A percentile compares a stretch with the other conserved stretches of the same genome.
phyloP scores from a whole-genome alignment of 2,797 vertebrate genomes.

The Nyctibius grandis region DNA sequence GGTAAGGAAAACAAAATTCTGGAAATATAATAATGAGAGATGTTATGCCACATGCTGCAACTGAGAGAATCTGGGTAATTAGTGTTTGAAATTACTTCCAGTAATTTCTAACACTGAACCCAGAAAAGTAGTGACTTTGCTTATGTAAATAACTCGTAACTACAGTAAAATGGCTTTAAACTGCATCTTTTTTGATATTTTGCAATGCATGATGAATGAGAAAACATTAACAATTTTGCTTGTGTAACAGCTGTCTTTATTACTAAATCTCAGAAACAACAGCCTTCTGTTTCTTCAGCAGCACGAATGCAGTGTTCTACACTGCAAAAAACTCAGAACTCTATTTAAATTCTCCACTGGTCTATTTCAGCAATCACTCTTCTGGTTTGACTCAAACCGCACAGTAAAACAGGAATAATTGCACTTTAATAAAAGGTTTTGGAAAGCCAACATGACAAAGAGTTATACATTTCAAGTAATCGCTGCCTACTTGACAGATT shows the following conservation, averaged over 20 bases:
- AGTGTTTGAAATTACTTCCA: background rate
- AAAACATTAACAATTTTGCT: background rate
- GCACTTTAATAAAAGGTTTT: conserved; percentile 55
- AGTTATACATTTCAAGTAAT: background rate
- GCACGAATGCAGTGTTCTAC: background rate
- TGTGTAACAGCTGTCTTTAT: background rate
- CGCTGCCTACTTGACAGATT: background rate
- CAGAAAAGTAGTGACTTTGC: background rate
- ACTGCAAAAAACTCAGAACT: background rate
- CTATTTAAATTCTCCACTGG: background rate
- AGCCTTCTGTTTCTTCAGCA: background rate
- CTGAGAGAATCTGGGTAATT: background rate
- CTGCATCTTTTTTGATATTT: background rate
- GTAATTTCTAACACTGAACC: background rate
- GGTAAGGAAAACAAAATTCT: background rate
- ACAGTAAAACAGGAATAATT: conserved; percentile 28
- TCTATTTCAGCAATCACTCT: background rate
- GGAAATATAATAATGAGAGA: background rate
- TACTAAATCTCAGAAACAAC: background rate
- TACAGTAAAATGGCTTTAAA: background rate
- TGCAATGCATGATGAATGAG: background rate
- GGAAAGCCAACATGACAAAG: conserved; percentile 34
- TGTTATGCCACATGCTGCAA: background rate
- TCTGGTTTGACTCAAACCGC: conserved; percentile 24
- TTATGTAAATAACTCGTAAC: background rate